Conservation (phyloP, 1,140 invertebrate genomes). For the Ylistrum balloti region DNA sequence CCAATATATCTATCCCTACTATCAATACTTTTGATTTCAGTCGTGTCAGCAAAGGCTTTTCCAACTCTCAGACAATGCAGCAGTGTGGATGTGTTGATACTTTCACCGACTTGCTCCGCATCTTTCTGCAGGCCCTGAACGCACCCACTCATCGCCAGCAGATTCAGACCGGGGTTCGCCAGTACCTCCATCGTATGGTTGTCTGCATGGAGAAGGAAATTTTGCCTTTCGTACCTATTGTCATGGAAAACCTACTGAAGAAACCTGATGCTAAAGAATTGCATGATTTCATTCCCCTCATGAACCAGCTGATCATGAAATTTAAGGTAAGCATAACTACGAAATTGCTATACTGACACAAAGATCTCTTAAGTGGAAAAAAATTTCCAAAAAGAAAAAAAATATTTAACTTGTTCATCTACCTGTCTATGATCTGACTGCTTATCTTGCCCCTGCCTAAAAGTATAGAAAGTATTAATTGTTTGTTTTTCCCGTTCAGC, state of each 20-base stretch:
- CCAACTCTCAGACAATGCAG: slow-evolving; percentile 85
- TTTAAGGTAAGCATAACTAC: slow-evolving; percentile 84
- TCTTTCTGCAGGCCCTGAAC: slow-evolving; percentile 84
- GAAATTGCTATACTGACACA: too few relatives aligned
- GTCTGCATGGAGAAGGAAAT: slow-evolving; percentile 86
- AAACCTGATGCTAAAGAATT: slow-evolving; percentile 83
- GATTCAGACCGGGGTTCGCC: slow-evolving; percentile 83
- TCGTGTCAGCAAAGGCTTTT: slow-evolving; percentile 86
- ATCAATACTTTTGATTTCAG: slow-evolving; percentile 73
- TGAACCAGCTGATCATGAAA: slow-evolving; percentile 86
- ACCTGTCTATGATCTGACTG: too few relatives aligned
- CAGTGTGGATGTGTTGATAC: slow-evolving; percentile 83
- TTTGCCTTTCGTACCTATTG: slow-evolving; percentile 84
- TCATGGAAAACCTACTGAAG: slow-evolving; percentile 84
- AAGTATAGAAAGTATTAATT: too few relatives aligned
- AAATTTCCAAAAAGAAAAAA: too few relatives aligned
- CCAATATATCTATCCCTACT: too few relatives aligned
- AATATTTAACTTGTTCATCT: too few relatives aligned
- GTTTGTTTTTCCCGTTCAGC: too few relatives aligned
- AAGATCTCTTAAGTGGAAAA: too few relatives aligned
- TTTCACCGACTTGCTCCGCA: slow-evolving; percentile 84
- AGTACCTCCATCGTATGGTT: slow-evolving; percentile 86
- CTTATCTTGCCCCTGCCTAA: too few relatives aligned
- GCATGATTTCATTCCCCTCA: slow-evolving; percentile 86
- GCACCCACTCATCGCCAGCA: slow-evolving; percentile 80